Percentiles rank a stretch among this genome's conserved stretches.
Evolutionary conservation across 2,113 vertebrate genomes (phyloP).

Genomic region (Ictalurus punctatus): DNA sequence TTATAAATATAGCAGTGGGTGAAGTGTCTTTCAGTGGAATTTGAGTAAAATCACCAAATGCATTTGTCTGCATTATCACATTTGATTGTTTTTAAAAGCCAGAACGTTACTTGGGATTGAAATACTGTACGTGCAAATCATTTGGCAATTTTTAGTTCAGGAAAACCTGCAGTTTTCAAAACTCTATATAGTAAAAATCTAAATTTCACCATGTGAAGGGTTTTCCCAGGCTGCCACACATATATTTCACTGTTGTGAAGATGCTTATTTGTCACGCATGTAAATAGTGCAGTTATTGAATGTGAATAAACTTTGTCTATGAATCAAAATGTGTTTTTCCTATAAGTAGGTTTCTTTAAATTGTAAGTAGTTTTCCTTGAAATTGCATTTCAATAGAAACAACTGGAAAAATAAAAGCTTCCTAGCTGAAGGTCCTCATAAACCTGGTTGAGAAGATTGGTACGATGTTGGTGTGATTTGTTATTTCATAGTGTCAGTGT

Average conservation of each 20-base stretch:
- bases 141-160: not conserved
- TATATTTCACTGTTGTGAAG: not conserved
- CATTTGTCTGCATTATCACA: not conserved
- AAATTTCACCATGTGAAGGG: not conserved
- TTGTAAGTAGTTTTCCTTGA: not conserved
- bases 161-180: not conserved
- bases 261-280: not conserved
- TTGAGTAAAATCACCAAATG: not conserved
- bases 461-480: too few species aligned
- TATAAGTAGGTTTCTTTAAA: not conserved
- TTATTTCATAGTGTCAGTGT: not conserved
- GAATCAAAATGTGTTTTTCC: not conserved
- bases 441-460: not conserved
- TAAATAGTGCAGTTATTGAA: not conserved
- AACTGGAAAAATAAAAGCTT: not conserved
- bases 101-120: not conserved
- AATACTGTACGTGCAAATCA: not conserved
- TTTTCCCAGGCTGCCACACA: not conserved
- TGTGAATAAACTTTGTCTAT: not conserved
- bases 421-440: not conserved
- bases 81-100: not conserved
- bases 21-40: not conserved
- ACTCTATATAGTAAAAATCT: not conserved
- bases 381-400: not conserved
- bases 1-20: too few species aligned